These are phyloP conservation scores for Philantomba maxwellii DNA, from an alignment of 2,113 vertebrate species.

Conservation along the genomic window DNA sequence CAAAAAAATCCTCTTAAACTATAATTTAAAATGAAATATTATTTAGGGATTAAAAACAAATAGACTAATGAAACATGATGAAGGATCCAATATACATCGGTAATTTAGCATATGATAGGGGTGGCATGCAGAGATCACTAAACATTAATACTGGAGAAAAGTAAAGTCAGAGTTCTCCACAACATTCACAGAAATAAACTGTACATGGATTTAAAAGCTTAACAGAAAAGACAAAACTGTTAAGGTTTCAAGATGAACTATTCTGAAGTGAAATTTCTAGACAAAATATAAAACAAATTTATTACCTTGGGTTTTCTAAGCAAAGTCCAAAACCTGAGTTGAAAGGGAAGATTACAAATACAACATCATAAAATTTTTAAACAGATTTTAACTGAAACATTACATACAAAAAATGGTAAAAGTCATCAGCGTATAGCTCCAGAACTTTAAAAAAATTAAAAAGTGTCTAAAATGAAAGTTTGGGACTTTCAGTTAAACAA, in stretches of 20 bases:
- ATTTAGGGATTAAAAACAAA: background rate
- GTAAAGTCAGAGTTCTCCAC: background rate
- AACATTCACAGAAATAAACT: background rate
- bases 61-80: background rate
- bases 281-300: background rate
- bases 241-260: background rate
- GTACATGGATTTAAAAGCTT: background rate
- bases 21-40: background rate
- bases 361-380: background rate
- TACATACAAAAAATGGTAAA: background rate
- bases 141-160: background rate
- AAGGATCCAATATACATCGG: background rate
- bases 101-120: background rate
- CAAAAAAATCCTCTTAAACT: background rate
- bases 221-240: background rate
- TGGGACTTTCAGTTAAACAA: background rate
- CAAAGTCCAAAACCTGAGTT: background rate
- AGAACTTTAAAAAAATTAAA: background rate
- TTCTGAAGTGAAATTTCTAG: background rate
- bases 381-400: constrained; percentile 13
- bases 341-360: background rate
- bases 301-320: background rate
- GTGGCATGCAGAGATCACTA: background rate
- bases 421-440: background rate
- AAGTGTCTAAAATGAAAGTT: background rate